Conservation (phyloP, 2,888 invertebrate species). For the Protodeltote pygarga region DNA sequence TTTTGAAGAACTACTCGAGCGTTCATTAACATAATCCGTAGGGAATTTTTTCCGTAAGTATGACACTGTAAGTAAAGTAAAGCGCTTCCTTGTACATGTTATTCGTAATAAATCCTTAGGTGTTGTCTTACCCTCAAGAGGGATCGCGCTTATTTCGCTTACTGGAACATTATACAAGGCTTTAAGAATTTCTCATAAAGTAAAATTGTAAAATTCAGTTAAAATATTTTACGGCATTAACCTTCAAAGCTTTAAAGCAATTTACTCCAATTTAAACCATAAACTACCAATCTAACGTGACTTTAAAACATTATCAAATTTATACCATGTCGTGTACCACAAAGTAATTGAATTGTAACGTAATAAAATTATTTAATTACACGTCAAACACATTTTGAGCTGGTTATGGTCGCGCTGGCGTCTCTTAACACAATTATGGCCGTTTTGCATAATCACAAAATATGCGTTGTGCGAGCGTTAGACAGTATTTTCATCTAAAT, state of each 20-base stretch:
- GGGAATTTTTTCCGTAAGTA: too few species aligned
- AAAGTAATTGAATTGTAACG: constrained; percentile 74
- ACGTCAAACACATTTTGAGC: constrained; percentile 79
- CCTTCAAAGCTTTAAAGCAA: constrained; percentile 7
- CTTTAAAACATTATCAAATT: constrained; percentile 48
- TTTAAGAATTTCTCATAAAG: too few species aligned
- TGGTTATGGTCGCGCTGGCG: constrained; percentile 62
- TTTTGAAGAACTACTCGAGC: too few species aligned
- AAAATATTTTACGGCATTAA: not conserved
- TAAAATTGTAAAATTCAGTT: too few species aligned
- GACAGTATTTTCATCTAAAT: constrained; percentile 46
- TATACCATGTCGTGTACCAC: constrained; percentile 61
- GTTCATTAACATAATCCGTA: too few species aligned
- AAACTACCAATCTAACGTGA: constrained; percentile 38
- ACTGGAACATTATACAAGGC: too few species aligned
- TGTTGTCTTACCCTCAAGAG: too few species aligned
- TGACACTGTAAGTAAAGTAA: too few species aligned
- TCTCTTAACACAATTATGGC: constrained; percentile 72
- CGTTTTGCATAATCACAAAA: constrained; percentile 78
- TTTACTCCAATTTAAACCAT: constrained; percentile 26
- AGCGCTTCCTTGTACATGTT: too few species aligned
- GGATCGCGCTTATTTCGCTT: too few species aligned
- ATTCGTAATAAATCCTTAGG: too few species aligned
- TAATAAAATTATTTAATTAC: constrained; percentile 81
- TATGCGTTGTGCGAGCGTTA: constrained; percentile 50